Evolutionary conservation across 2,888 invertebrate species (phyloP).

Genomic region (Auanema sp.): DNA sequence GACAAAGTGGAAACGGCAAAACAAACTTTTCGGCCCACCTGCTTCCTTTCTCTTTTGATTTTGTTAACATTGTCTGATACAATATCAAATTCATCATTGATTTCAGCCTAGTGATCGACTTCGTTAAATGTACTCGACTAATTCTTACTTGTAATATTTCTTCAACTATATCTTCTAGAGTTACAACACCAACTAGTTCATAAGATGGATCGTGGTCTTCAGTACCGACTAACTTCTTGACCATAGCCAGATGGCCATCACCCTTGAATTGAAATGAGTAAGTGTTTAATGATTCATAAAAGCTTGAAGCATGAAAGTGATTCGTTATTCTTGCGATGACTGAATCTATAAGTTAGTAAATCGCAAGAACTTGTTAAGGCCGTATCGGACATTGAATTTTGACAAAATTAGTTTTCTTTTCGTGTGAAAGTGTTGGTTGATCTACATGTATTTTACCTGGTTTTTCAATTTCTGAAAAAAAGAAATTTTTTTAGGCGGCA

Average conservation of each 20-base stretch:
- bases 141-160: conserved; percentile 46
- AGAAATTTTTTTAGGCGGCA: too few species aligned
- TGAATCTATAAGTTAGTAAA: too few species aligned
- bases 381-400: too few species aligned
- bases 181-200: conserved; percentile 89
- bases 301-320: too few species aligned
- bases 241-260: conserved; percentile 76
- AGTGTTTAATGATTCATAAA: background rate
- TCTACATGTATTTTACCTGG: too few species aligned
- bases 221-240: conserved; percentile 78
- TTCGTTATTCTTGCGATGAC: too few species aligned
- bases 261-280: conserved; percentile 35
- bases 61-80: conserved; percentile 61
- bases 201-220: conserved; percentile 87
- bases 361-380: too few species aligned
- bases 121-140: background rate
- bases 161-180: conserved; percentile 70
- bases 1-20: background rate
- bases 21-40: conserved; percentile 8
- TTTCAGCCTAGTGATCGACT: conserved; percentile 75
- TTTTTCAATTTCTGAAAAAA: too few species aligned
- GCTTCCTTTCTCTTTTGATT: conserved; percentile 37
- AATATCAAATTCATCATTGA: conserved; percentile 95
- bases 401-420: too few species aligned
- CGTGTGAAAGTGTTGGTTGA: too few species aligned